phyloP scores from a whole-genome alignment of 2,797 vertebrate species.

The Sternotherus odoratus region DNA sequence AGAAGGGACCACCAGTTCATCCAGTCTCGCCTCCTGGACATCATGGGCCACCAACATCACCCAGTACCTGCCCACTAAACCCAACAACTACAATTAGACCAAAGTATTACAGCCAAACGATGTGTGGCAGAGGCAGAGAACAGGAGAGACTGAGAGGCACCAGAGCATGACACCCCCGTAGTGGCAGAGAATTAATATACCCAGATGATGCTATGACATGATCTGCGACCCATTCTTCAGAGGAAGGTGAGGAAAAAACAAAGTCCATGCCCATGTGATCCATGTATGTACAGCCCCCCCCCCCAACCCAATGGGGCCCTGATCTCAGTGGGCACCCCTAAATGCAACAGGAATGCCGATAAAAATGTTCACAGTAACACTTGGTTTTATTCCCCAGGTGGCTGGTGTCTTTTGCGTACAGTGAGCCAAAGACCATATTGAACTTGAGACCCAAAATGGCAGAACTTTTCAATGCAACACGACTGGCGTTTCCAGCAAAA shows the following conservation, averaged over 20 bases:
- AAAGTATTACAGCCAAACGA: not conserved
- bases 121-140: not conserved
- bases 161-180: not conserved
- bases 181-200: not conserved
- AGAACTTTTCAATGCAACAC: not conserved
- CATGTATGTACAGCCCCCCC: slow-evolving; percentile 18
- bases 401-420: not conserved
- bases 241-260: not conserved
- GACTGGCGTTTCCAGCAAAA: not conserved
- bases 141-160: not conserved
- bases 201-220: not conserved
- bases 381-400: not conserved
- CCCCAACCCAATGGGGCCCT: not conserved
- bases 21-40: not conserved
- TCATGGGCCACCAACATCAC: not conserved
- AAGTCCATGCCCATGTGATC: not conserved
- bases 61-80: not conserved
- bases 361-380: not conserved
- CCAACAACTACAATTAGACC: not conserved
- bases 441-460: not conserved
- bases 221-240: not conserved
- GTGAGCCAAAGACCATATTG: not conserved
- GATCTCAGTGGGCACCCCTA: not conserved
- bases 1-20: not conserved
- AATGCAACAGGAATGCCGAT: slow-evolving; percentile 1